A percentile compares a stretch with the other conserved stretches of the same genome.
These are phyloP conservation scores for Sesamia nonagrioides DNA, from an alignment of 1,140 invertebrate genomes.

Conservation along the genomic window DNA sequence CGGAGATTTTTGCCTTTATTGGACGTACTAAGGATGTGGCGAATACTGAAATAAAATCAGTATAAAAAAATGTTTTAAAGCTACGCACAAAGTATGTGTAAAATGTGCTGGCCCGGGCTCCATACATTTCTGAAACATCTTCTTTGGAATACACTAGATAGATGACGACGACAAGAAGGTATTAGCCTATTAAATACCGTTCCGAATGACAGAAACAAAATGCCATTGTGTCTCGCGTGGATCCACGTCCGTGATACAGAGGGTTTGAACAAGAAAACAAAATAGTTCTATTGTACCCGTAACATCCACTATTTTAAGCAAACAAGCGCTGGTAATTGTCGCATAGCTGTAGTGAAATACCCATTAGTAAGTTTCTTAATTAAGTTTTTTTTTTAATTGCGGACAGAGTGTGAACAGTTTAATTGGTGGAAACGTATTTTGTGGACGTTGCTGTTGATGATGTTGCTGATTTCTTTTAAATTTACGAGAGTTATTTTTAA, in stretches of 20 bases:
- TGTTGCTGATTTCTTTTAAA: too few species aligned
- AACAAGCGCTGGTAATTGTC: conserved; percentile 9
- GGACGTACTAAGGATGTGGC: neutral
- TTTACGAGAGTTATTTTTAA: too few species aligned
- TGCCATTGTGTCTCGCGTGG: too few species aligned
- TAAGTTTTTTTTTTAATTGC: conserved; percentile 10
- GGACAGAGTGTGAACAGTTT: conserved; percentile 21
- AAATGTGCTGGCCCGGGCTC: too few species aligned
- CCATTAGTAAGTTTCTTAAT: neutral
- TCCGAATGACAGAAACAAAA: too few species aligned
- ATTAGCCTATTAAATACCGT: too few species aligned
- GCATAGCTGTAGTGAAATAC: conserved; percentile 13
- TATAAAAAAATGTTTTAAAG: neutral
- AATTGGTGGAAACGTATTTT: conserved; percentile 23
- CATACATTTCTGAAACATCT: too few species aligned
- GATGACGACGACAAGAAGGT: too few species aligned
- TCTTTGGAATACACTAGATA: too few species aligned
- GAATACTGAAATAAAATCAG: neutral
- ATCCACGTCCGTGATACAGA: too few species aligned
- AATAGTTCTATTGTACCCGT: neutral
- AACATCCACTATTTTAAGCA: neutral
- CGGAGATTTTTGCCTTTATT: neutral
- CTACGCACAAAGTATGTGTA: too few species aligned
- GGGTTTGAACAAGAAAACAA: too few species aligned
- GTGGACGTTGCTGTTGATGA: neutral